These are phyloP conservation scores for Troides oblongomaculatus DNA, from an alignment of 2,888 invertebrate species.

Conservation along the genomic window DNA sequence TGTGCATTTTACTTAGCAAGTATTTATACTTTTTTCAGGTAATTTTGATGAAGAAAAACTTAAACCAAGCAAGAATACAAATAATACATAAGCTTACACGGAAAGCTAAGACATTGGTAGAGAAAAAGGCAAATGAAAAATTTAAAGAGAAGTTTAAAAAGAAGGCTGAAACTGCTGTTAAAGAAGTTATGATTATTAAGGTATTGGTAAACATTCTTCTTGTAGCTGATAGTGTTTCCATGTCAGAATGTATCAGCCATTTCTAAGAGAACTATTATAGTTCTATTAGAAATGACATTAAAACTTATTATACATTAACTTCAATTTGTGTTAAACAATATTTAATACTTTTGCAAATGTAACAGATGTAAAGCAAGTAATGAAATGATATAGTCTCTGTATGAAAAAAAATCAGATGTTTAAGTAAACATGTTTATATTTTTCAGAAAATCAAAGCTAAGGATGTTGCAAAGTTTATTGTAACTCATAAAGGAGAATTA, in stretches of 20 bases:
- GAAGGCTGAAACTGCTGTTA: slow-evolving; percentile 66
- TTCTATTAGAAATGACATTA: too few species aligned
- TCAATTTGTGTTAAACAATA: too few species aligned
- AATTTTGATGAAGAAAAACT: slow-evolving; percentile 63
- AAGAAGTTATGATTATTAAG: slow-evolving; percentile 70
- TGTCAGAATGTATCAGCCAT: too few species aligned
- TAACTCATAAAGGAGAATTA: slow-evolving; percentile 62
- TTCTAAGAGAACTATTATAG: too few species aligned
- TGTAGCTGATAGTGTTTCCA: too few species aligned
- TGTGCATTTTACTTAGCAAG: too few species aligned
- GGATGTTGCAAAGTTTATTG: slow-evolving; percentile 65
- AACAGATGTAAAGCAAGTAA: too few species aligned
- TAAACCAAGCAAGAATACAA: slow-evolving; percentile 69
- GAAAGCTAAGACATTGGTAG: slow-evolving; percentile 63
- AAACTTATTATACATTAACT: too few species aligned
- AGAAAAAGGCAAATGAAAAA: slow-evolving; percentile 61
- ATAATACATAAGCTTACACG: slow-evolving; percentile 70
- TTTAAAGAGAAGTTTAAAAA: slow-evolving; percentile 60
- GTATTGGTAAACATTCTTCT: slow-evolving; percentile 39
- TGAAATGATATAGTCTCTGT: too few species aligned
- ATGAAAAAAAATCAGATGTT: background rate
- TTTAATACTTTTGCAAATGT: too few species aligned
- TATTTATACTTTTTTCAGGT: slow-evolving; percentile 51
- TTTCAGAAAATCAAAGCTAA: slow-evolving; percentile 71
- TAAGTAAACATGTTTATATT: slow-evolving; percentile 6